Conservation (phyloP, 1,140 invertebrate genomes). For the Drosophila paulistorum region DNA sequence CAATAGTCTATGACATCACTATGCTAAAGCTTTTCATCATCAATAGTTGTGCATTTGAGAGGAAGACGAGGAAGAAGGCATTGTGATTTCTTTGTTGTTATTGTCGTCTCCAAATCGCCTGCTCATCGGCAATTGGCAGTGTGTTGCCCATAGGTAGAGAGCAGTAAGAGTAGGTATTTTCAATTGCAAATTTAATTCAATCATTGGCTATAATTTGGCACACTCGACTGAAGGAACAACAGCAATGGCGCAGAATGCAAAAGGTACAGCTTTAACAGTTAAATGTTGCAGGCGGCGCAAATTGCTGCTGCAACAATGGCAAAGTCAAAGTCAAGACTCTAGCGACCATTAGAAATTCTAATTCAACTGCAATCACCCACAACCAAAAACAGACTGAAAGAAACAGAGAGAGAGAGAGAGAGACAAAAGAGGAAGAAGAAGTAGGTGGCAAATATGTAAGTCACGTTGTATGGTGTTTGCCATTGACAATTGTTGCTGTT, state of each 20-base stretch:
- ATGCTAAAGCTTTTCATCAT: conserved; percentile 30
- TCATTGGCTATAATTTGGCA: conserved; percentile 80
- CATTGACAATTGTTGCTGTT: conserved; percentile 63
- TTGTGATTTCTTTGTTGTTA: conserved; percentile 28
- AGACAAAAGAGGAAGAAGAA: conserved; percentile 41
- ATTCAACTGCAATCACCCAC: conserved; percentile 69
- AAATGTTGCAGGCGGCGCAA: conserved; percentile 75
- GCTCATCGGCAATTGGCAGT: conserved; percentile 52
- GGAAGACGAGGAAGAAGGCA: neutral
- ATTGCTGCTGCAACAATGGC: conserved; percentile 65
- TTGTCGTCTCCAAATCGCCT: conserved; percentile 48
- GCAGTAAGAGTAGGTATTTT: conserved; percentile 47
- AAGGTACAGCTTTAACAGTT: conserved; percentile 63
- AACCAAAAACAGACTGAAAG: conserved; percentile 37
- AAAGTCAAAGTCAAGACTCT: conserved; percentile 51
- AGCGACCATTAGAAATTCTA: conserved; percentile 77
- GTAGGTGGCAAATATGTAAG: conserved; percentile 81
- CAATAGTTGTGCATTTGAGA: conserved; percentile 9
- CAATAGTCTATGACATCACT: conserved; percentile 60
- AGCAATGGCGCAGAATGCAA: neutral
- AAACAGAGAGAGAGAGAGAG: conserved; percentile 10
- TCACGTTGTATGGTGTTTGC: conserved; percentile 78
- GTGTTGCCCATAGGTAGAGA: conserved; percentile 31
- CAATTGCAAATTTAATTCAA: conserved; percentile 82
- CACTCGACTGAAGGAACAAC: conserved; percentile 39